Base-by-base conservation (phyloP, 2,797 vertebrate genomes). In the Pseudotriccus pelzelni region DNA sequence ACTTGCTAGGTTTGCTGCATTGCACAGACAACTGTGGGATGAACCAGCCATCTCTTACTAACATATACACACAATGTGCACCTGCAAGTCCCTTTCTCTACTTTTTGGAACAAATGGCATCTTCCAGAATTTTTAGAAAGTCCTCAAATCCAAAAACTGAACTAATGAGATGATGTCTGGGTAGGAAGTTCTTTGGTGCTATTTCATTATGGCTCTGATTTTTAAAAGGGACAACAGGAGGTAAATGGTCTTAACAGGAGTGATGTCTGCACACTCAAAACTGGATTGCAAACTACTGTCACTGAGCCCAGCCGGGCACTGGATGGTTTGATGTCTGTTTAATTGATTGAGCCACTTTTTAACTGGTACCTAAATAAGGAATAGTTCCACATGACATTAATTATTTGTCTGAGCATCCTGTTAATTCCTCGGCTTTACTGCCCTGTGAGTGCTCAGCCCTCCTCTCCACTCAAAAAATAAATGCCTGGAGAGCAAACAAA, bases 271-370 rank as follows among this genome's bases (percentile, higher is more conserved):
- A 43, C 14, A 43, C 52, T 66, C 41, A 77, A 22, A 90, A 78
- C 30, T 32, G 44, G 17, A 64, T 64, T 43, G 67, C 20, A 62
- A 85, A 58, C 43, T 47, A 5, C 19, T 44, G 66, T 36, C 53
- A 81, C 25, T 3, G 19, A 78, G 39, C n/a, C 47, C 34, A 55
- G 75, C 6, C 62, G 63, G 47, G 15, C 44, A 52, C 36, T 46
- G 53, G 16, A 50, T 15, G 1, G 5, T 87, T 59, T 74, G 47
- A 47, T 28, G 22, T 39, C 49, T 55, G 3, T 62, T 84, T 66
- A 79, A 93, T 69, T 85, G 66, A 72, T 34, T 64, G 39, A 84
- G 47, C 12, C 43, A 74, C 52, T 46, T 89, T 83, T 90, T 49
- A 59, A n/a, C 63, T 68, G 22, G 27, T 87, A 74, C 82, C 47